phyloP scores from a whole-genome alignment of 2,113 vertebrate species.

The Cichladusa arquata region DNA sequence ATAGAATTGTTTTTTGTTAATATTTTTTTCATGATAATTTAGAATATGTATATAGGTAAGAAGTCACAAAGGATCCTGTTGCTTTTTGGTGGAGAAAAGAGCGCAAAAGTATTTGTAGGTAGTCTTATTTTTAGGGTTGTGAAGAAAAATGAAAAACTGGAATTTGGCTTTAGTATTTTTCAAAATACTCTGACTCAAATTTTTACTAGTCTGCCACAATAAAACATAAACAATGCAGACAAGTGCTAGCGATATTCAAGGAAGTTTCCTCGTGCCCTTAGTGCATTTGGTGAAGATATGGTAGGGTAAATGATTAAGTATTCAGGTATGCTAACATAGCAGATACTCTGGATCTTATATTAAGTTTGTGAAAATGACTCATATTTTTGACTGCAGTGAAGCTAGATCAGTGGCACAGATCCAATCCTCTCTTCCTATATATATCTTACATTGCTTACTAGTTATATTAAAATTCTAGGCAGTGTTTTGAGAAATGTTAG shows the following conservation, averaged over 20 bases:
- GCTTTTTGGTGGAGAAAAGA: conserved; percentile 4
- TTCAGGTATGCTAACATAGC: conserved; percentile 16
- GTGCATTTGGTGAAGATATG: conserved; percentile 32
- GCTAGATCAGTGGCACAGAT: not conserved
- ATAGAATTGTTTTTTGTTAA: not conserved
- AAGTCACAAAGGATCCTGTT: not conserved
- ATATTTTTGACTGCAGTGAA: not conserved
- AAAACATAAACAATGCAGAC: not conserved
- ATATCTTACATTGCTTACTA: not conserved
- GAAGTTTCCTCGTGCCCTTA: conserved; percentile 55
- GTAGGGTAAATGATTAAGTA: conserved; percentile 38
- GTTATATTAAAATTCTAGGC: not conserved
- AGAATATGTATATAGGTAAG: not conserved
- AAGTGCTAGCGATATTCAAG: conserved; percentile 14
- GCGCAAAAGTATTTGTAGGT: conserved; percentile 24
- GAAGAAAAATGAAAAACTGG: conserved; percentile 35
- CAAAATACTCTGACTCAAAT: conserved; percentile 27
- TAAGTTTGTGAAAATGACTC: not conserved
- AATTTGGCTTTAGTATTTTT: conserved; percentile 58
- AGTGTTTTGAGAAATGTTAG: not conserved
- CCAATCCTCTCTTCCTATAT: not conserved
- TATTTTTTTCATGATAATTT: not conserved
- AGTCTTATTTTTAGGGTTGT: conserved; percentile 57
- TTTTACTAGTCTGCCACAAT: not conserved
- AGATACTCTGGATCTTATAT: not conserved